phyloP scores from a whole-genome alignment of 1,140 invertebrate species.

The Drosophila bocqueti region DNA sequence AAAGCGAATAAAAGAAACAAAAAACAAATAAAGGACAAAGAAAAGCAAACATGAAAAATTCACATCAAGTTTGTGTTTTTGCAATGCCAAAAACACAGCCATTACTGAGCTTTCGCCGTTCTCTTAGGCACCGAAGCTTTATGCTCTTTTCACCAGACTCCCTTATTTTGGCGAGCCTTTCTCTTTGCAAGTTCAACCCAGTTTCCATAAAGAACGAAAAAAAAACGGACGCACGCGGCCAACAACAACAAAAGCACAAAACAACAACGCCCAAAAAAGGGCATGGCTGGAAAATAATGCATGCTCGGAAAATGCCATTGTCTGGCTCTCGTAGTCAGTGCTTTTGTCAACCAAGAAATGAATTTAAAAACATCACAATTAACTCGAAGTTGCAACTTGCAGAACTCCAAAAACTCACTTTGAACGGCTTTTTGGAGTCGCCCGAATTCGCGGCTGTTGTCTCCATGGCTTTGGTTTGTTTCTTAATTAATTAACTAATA shows the following conservation, averaged over 20 bases:
- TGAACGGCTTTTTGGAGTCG: constrained; percentile 72
- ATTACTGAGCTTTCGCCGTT: constrained; percentile 35
- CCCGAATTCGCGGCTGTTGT: constrained; percentile 40
- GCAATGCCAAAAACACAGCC: constrained; percentile 29
- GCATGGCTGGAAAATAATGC: constrained; percentile 57
- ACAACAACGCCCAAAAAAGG: constrained; percentile 70
- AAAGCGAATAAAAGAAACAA: constrained; percentile 37
- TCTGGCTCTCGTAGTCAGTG: constrained; percentile 6
- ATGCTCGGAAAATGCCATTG: constrained; percentile 15
- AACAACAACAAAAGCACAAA: constrained; percentile 40
- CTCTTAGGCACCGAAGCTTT: constrained; percentile 30
- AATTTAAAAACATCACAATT: background rate
- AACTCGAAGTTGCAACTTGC: background rate
- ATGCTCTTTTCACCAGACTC: constrained; percentile 4
- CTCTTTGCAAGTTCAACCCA: constrained; percentile 51
- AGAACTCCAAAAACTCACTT: constrained; percentile 60
- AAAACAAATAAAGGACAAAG: constrained; percentile 17
- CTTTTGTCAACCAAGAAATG: background rate
- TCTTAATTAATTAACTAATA: constrained; percentile 11
- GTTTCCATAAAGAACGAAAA: constrained; percentile 45
- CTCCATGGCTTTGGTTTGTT: constrained; percentile 57
- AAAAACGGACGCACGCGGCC: constrained; percentile 46
- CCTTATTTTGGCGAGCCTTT: background rate
- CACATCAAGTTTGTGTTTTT: constrained; percentile 21
- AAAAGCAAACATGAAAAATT: constrained; percentile 14